Evolutionary conservation across 2,888 invertebrate species (phyloP).

Genomic region (Omphaloscelis lunosa): DNA sequence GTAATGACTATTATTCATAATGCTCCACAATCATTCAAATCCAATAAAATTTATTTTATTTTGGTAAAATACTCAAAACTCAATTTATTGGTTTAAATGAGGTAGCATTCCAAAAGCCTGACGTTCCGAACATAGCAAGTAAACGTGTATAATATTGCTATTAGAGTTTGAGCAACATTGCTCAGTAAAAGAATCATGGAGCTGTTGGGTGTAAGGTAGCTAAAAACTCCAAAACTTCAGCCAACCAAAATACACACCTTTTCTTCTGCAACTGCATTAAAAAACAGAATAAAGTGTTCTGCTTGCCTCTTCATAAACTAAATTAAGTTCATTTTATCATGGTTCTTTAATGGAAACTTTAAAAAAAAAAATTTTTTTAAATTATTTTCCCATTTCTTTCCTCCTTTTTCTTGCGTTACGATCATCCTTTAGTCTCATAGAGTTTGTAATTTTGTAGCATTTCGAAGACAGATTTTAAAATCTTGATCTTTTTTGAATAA

Average conservation of each 20-base stretch:
- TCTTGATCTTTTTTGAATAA: too few relatives aligned
- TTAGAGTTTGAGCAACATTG: slow-evolving; percentile 10
- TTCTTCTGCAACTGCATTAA: background rate
- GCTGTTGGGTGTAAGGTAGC: background rate
- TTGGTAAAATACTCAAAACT: background rate
- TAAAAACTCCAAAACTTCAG: background rate
- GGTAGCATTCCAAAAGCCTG: background rate
- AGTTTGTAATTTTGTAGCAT: too few relatives aligned
- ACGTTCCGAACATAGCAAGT: slow-evolving; percentile 12
- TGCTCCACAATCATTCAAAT: background rate
- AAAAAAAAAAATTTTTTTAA: background rate
- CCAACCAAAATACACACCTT: background rate
- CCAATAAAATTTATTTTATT: background rate
- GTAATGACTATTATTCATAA: background rate
- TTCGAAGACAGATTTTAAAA: too few relatives aligned
- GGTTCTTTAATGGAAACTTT: background rate
- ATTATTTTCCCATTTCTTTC: background rate
- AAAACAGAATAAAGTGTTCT: background rate
- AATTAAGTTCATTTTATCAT: background rate
- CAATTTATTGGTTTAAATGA: background rate
- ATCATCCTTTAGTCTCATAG: too few relatives aligned
- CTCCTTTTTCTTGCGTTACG: too few relatives aligned
- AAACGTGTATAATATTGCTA: background rate
- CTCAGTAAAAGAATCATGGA: background rate
- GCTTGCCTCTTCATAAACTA: background rate